A percentile compares a stretch with the other conserved stretches of the same genome.
Conservation (phyloP, 1,140 invertebrate genomes). For the Tetraneura akinire region DNA sequence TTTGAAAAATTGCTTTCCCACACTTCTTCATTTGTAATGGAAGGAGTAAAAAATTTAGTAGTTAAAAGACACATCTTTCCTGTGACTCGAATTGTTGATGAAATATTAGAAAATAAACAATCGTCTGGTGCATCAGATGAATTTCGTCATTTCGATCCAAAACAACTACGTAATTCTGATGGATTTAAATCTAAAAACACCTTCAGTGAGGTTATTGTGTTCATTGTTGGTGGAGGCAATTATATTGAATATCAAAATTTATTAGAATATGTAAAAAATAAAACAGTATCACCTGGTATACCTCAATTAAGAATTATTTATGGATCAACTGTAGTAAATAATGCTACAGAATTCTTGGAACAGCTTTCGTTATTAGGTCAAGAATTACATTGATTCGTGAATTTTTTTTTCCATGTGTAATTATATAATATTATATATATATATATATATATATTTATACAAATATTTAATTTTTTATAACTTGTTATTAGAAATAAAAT, state of each 20-base stretch:
- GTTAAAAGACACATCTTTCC: constrained; percentile 95
- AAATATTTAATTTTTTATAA: no score
- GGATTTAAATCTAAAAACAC: constrained; percentile 62
- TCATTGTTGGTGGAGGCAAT: constrained; percentile 96
- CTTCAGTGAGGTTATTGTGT: constrained; percentile 88
- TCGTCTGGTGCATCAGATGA: constrained; percentile 64
- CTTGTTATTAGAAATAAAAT: no score
- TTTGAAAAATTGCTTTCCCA: constrained; percentile 97
- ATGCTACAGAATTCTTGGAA: constrained; percentile 89
- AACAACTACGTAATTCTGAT: constrained; percentile 77
- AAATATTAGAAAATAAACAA: constrained; percentile 81
- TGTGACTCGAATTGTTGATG: constrained; percentile 87
- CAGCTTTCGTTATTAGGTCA: constrained; percentile 62
- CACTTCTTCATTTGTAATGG: constrained; percentile 98
- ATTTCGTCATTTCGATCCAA: constrained; percentile 90
- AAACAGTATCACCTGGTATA: constrained; percentile 44
- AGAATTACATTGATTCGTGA: constrained; percentile 54
- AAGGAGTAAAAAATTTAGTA: constrained; percentile 98
- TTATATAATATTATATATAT: not conserved
- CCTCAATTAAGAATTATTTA: constrained; percentile 76
- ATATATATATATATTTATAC: no score
- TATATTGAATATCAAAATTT: constrained; percentile 99
- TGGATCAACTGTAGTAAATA: constrained; percentile 89
- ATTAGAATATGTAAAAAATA: constrained; percentile 87
- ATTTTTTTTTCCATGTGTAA: no score